Conservation (phyloP, 1,140 invertebrate genomes). For the Bombus waltoni region DNA sequence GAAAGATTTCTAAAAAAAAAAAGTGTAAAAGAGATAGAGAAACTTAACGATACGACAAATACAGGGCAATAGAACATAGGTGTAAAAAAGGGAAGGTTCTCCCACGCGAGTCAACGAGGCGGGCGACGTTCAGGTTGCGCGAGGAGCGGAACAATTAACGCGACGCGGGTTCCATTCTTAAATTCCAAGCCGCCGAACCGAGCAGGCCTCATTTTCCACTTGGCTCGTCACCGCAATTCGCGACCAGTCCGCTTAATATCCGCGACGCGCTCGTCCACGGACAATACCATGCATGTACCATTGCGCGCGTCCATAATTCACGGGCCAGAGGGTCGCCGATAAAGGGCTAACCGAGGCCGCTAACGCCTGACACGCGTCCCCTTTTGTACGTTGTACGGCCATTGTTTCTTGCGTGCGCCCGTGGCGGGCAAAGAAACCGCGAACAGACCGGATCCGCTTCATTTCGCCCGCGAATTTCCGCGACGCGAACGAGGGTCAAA, state of each 20-base stretch:
- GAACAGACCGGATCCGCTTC: slow-evolving; percentile 10
- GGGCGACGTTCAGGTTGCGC: not conserved
- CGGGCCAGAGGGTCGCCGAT: slow-evolving; percentile 55
- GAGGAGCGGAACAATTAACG: slow-evolving; percentile 28
- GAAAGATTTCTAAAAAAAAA: not conserved
- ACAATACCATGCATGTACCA: slow-evolving; percentile 46
- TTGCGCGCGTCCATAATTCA: slow-evolving; percentile 62
- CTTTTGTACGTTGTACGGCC: slow-evolving; percentile 37
- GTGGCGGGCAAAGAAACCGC: slow-evolving; percentile 29
- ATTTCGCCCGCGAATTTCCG: slow-evolving; percentile 31
- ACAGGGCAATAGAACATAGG: not conserved
- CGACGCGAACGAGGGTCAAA: not conserved
- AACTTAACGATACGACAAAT: not conserved
- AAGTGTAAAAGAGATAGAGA: not conserved
- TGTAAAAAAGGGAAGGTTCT: slow-evolving; percentile 24
- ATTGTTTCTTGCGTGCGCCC: slow-evolving; percentile 62
- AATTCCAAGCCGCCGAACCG: slow-evolving; percentile 44
- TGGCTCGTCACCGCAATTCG: slow-evolving; percentile 37
- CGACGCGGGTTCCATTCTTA: slow-evolving; percentile 18
- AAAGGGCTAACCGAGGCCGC: slow-evolving; percentile 63
- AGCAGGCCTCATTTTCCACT: slow-evolving; percentile 38
- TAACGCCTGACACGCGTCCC: slow-evolving; percentile 64
- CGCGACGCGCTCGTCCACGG: slow-evolving; percentile 50
- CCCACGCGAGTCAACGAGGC: slow-evolving; percentile 56
- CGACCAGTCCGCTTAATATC: slow-evolving; percentile 59